Conservation (phyloP, 2,113 vertebrate species). For the Peromyscus maniculatus region DNA sequence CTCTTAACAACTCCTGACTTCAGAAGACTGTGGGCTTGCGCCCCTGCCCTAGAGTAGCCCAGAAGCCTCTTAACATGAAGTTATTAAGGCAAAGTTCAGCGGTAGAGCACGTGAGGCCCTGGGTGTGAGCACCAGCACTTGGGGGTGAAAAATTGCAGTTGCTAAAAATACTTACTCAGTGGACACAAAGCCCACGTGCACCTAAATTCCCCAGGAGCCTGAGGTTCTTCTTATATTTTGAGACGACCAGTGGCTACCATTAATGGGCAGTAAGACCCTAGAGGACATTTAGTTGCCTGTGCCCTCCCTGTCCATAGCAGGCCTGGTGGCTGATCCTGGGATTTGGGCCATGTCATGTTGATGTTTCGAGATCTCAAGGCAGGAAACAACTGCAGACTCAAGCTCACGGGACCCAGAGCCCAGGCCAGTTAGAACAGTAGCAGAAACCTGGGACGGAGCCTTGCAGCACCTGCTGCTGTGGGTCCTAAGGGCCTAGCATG, state of each 20-base stretch:
- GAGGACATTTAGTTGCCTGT: background rate
- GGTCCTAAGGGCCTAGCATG: background rate
- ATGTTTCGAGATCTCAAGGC: background rate
- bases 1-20: background rate
- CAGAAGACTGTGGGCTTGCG: background rate
- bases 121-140: background rate
- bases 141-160: accelerated
- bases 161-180: background rate
- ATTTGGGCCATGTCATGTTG: background rate
- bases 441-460: background rate
- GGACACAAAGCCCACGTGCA: background rate
- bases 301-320: background rate
- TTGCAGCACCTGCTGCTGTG: background rate
- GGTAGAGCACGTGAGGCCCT: background rate
- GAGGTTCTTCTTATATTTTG: background rate
- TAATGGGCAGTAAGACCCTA: background rate
- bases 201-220: background rate
- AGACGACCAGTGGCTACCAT: background rate
- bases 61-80: background rate
- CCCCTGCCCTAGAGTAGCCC: background rate
- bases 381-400: background rate
- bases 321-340: background rate
- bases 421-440: background rate
- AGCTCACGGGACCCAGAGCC: background rate
- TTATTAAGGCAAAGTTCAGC: background rate